phyloP scores from a whole-genome alignment of 2,888 invertebrate genomes.

The Caenorhabditis sp. region DNA sequence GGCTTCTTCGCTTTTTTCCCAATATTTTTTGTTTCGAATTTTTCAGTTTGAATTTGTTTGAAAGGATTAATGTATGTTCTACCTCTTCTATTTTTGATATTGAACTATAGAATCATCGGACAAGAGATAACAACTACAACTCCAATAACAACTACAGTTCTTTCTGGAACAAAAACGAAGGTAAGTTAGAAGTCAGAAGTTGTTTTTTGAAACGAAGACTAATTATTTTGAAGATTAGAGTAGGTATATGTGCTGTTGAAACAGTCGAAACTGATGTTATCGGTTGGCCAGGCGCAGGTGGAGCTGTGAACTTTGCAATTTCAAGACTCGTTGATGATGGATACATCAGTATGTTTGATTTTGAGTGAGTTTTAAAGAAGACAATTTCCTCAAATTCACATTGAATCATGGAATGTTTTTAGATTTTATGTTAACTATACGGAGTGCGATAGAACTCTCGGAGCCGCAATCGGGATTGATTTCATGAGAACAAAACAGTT shows the following conservation, averaged over 20 bases:
- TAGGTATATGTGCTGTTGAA: constrained; percentile 71
- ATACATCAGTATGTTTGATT: constrained; percentile 42
- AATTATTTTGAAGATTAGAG: constrained; percentile 72
- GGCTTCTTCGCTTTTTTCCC: background rate
- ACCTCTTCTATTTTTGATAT: background rate
- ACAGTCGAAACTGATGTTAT: constrained; percentile 26
- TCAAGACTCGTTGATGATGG: constrained; percentile 47
- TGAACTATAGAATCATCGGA: background rate
- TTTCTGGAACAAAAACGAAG: background rate
- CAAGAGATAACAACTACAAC: background rate
- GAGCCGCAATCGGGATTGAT: constrained; percentile 40
- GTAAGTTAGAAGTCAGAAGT: background rate
- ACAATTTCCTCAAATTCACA: background rate
- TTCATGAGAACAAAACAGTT: constrained; percentile 41
- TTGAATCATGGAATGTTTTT: background rate
- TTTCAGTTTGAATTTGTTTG: background rate
- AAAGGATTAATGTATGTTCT: background rate
- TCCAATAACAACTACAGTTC: background rate
- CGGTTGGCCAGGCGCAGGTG: constrained; percentile 46
- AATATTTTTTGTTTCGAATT: background rate
- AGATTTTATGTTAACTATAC: constrained; percentile 43
- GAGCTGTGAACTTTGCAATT: constrained; percentile 55
- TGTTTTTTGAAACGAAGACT: too few relatives aligned
- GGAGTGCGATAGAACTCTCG: constrained; percentile 28
- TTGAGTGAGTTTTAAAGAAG: constrained; percentile 41